phyloP scores from a whole-genome alignment of 2,113 vertebrate genomes.

The Cyprinodon tularosa region DNA sequence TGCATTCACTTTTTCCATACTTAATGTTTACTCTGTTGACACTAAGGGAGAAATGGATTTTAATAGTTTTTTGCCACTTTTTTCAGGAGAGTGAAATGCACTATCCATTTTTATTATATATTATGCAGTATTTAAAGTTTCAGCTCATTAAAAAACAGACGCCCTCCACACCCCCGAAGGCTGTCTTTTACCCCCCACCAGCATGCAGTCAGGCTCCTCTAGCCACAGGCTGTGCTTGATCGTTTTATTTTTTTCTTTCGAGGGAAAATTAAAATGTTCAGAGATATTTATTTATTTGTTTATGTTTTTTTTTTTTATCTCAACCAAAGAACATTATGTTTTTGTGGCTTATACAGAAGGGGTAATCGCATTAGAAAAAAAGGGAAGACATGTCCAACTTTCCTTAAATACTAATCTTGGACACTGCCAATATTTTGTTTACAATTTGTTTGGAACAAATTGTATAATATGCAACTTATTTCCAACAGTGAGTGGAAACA shows the following conservation, averaged over 20 bases:
- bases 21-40: conserved; percentile 94
- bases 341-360: conserved; percentile 55
- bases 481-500: not conserved
- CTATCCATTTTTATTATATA: conserved; percentile 99
- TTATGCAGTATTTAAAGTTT: conserved; percentile 99
- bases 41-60: conserved; percentile 95
- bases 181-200: conserved; percentile 88
- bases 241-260: conserved; percentile 69
- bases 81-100: conserved; percentile 96
- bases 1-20: conserved; percentile 80
- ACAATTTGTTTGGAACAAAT: conserved; percentile 15
- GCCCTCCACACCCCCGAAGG: conserved; percentile 89
- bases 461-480: not conserved
- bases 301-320: conserved; percentile 53
- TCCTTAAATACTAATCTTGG: conserved; percentile 41
- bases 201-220: conserved; percentile 86
- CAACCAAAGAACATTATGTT: conserved; percentile 46
- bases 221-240: conserved; percentile 87
- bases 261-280: conserved; percentile 76
- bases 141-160: conserved; percentile 99
- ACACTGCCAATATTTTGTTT: conserved; percentile 34
- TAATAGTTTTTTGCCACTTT: conserved; percentile 86
- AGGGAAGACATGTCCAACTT: conserved; percentile 13
- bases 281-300: conserved; percentile 78
- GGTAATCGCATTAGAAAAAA: conserved; percentile 31